Evolutionary conservation across 2,113 vertebrate species (phyloP).

Genomic region (Proteles cristata): DNA sequence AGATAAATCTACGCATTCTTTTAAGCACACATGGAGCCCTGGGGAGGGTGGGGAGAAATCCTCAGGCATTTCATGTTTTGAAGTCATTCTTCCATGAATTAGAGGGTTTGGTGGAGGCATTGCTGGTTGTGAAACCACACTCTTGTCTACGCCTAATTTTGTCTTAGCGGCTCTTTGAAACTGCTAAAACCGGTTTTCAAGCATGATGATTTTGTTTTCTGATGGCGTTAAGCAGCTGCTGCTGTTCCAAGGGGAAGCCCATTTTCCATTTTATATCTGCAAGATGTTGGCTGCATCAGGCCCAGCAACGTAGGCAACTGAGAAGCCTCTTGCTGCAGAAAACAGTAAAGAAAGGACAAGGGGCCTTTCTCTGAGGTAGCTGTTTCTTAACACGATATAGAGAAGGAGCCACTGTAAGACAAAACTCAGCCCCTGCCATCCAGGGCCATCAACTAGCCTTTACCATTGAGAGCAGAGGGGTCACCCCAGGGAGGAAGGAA

Average conservation of each 20-base stretch:
- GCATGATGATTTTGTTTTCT: slow-evolving; percentile 82
- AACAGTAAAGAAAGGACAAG: background rate
- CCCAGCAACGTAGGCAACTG: slow-evolving; percentile 72
- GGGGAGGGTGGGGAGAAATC: too few species aligned
- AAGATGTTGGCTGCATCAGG: slow-evolving; percentile 82
- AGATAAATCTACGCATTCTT: slow-evolving; percentile 71
- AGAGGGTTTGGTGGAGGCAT: slow-evolving; percentile 78
- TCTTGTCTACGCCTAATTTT: slow-evolving; percentile 84
- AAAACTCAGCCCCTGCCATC: too few species aligned
- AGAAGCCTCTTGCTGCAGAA: slow-evolving; percentile 69
- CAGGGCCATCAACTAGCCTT: background rate
- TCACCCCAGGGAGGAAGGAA: background rate
- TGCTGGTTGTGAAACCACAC: slow-evolving; percentile 78
- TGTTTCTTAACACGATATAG: background rate
- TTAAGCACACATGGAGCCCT: background rate
- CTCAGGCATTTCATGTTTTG: slow-evolving; percentile 69
- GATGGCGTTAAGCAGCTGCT: slow-evolving; percentile 85
- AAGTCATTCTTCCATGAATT: slow-evolving; percentile 84
- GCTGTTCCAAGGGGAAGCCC: slow-evolving; percentile 82
- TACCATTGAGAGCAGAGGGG: background rate
- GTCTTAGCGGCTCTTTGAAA: slow-evolving; percentile 83
- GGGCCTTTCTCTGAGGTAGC: background rate
- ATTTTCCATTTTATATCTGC: slow-evolving; percentile 83
- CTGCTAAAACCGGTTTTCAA: slow-evolving; percentile 83
- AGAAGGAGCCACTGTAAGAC: background rate